phyloP scores from a whole-genome alignment of 2,113 vertebrate species.

The Malurus melanocephalus region DNA sequence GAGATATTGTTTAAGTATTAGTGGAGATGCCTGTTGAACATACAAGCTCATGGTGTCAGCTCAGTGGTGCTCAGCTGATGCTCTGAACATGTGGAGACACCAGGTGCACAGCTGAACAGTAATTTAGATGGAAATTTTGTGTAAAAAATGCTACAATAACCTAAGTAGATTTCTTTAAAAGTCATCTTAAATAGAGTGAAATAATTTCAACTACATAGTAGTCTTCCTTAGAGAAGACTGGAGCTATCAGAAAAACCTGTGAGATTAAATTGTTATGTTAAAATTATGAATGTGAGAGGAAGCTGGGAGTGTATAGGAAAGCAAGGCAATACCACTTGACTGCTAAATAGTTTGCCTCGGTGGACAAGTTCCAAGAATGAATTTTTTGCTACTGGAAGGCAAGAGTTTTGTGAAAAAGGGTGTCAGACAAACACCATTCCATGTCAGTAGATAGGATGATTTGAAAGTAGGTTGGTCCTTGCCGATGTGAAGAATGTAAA shows the following conservation, averaged over 20 bases:
- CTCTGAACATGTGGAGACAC: background rate
- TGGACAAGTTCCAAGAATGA: background rate
- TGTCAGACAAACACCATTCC: background rate
- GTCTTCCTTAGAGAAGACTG: background rate
- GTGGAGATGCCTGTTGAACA: background rate
- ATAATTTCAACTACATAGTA: background rate
- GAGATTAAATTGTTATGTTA: background rate
- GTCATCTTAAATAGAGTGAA: background rate
- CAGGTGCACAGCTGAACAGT: background rate
- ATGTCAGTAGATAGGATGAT: background rate
- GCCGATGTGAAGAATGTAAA: background rate
- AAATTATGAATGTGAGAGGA: background rate
- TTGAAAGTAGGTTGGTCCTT: background rate
- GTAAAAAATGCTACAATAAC: background rate
- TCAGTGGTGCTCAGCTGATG: background rate
- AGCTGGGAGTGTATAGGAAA: background rate
- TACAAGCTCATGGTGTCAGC: background rate
- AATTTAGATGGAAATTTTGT: background rate
- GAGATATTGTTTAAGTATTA: background rate
- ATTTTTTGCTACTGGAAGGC: background rate
- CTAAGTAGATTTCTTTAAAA: background rate
- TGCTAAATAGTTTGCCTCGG: background rate
- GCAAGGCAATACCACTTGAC: background rate
- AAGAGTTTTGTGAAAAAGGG: background rate
- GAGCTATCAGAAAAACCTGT: background rate